Conservation (phyloP, 30 jellyfish, hydroid and myxozoan genomes). For the Pelagia noctiluca region DNA sequence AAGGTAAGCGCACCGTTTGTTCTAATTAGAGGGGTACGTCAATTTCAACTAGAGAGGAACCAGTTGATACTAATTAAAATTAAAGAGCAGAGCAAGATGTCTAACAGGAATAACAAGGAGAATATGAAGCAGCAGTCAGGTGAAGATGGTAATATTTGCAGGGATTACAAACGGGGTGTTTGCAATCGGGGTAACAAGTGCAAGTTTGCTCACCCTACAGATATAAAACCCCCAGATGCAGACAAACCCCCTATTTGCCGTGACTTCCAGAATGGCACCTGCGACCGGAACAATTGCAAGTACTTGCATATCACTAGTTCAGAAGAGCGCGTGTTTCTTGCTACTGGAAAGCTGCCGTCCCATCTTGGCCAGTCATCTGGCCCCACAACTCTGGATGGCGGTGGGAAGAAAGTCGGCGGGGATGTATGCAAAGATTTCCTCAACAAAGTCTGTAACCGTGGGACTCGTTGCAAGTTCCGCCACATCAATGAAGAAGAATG, state of each 20-base stretch:
- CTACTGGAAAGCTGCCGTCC: constrained; percentile 81
- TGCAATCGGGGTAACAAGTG: constrained; percentile 92
- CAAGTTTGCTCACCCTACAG: constrained; percentile 84
- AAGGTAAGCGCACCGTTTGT: constrained; percentile 8
- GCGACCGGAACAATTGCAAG: constrained; percentile 91
- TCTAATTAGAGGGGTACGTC: too few species aligned
- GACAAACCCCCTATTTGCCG: constrained; percentile 92
- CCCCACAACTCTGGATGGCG: constrained; percentile 28
- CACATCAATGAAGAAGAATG: constrained; percentile 81
- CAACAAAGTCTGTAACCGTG: constrained; percentile 86
- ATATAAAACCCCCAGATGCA: constrained; percentile 63
- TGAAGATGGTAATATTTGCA: constrained; percentile 62
- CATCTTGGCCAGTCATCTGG: constrained; percentile 64
- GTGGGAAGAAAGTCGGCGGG: constrained; percentile 21
- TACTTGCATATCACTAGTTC: constrained; percentile 84
- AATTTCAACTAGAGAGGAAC: too few species aligned
- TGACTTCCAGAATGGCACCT: constrained; percentile 90
- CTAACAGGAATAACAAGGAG: not conserved
- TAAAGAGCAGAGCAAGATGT: too few species aligned
- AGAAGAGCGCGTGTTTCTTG: constrained; percentile 84
- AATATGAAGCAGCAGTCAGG: constrained; percentile 18
- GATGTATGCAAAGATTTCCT: constrained; percentile 95
- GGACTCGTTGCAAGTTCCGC: constrained; percentile 87
- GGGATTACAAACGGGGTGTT: constrained; percentile 96
- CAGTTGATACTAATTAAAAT: too few species aligned